These are phyloP conservation scores for Hyles vespertilio DNA, from an alignment of 1,140 invertebrate species.

Conservation along the genomic window DNA sequence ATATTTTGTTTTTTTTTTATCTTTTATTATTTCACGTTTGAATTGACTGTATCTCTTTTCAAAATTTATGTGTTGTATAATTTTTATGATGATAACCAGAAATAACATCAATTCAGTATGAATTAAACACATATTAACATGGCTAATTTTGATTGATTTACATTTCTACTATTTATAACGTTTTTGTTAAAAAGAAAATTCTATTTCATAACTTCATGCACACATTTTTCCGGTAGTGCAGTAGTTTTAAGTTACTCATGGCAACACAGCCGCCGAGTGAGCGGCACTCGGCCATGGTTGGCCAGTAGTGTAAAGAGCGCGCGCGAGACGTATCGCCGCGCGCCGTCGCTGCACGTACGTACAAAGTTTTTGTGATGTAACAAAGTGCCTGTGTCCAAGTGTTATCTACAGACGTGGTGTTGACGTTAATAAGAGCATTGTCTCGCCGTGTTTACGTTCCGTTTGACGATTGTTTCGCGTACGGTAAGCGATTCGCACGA, in stretches of 20 bases:
- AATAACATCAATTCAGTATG: no score
- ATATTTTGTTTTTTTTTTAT: no score
- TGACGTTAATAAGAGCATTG: conserved; percentile 36
- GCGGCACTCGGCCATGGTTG: conserved; percentile 46
- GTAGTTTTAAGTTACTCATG: background rate
- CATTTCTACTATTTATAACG: no score
- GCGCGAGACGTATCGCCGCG: conserved; percentile 5
- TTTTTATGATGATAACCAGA: no score
- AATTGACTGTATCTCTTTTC: no score
- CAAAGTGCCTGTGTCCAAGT: conserved; percentile 16
- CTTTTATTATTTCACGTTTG: no score
- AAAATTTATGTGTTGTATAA: no score
- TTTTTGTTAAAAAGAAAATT: no score
- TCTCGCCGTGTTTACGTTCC: conserved; percentile 41
- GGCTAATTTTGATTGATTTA: no score
- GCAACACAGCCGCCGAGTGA: conserved; percentile 48
- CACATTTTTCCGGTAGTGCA: no score
- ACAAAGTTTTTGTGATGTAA: conserved; percentile 32
- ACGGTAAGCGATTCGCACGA: conserved; percentile 12
- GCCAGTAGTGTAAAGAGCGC: conserved; percentile 20
- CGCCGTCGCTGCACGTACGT: conserved; percentile 16
- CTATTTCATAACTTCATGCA: no score
- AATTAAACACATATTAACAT: no score
- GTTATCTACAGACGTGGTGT: conserved; percentile 23
- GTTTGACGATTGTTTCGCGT: conserved; percentile 14